Conservation (phyloP, 2,797 vertebrate species). For the Trachops cirrhosus region DNA sequence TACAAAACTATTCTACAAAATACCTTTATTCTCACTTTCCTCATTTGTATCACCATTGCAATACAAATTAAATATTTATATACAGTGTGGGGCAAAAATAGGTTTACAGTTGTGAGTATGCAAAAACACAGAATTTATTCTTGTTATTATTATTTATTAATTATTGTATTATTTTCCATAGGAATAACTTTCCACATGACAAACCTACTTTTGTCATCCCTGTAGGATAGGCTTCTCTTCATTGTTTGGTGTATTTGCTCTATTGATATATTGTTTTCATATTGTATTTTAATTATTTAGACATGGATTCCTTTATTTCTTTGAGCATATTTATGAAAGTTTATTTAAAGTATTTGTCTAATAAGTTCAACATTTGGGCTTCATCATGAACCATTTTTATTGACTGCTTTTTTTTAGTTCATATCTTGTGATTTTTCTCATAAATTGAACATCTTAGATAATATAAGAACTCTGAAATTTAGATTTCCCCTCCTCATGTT, state of each 20-base stretch:
- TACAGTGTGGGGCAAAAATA: not conserved
- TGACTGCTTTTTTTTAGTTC: not conserved
- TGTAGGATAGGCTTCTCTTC: not conserved
- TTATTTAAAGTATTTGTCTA: not conserved
- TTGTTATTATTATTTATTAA: not conserved
- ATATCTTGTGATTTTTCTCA: not conserved
- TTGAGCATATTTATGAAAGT: not conserved
- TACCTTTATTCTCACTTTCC: not conserved
- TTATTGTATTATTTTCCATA: not conserved
- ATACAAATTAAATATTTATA: not conserved
- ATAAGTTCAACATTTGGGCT: not conserved
- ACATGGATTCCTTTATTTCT: not conserved
- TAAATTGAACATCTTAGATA: not conserved
- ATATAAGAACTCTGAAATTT: not conserved
- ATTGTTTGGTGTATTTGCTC: not conserved
- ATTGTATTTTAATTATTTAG: not conserved
- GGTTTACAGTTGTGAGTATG: not conserved
- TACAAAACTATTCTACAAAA: not conserved
- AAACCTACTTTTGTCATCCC: not conserved
- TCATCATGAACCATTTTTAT: not conserved
- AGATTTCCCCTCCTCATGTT: not conserved
- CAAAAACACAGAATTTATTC: not conserved
- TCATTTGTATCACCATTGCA: not conserved
- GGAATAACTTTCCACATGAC: not conserved
- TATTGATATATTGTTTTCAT: not conserved